Evolutionary conservation across 53 echinoderm and acorn worm genomes (phyloP).

Genomic region (Holothuria scabra): DNA sequence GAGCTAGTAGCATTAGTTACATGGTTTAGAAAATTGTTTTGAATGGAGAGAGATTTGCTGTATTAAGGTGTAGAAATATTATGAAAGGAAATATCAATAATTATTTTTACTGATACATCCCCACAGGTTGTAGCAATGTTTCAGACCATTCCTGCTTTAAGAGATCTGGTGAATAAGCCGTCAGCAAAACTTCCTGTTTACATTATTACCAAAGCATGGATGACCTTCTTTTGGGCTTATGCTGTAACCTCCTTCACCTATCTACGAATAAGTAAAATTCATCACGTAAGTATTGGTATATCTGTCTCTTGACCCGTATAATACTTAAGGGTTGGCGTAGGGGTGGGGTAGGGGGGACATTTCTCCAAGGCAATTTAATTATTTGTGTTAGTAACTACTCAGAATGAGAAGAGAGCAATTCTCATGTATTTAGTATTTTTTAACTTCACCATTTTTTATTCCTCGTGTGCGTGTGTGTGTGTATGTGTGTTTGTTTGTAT

Average conservation of each 20-base stretch:
- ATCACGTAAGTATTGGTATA: conserved; percentile 56
- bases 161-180: conserved; percentile 57
- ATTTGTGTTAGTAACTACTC: no score
- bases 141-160: conserved; percentile 59
- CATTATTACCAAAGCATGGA: conserved; percentile 60
- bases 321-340: no score
- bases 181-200: conserved; percentile 57
- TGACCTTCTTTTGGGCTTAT: conserved; percentile 66
- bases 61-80: not conserved
- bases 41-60: not conserved
- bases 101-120: not conserved
- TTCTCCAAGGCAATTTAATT: no score
- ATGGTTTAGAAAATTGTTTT: no score
- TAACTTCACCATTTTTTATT: no score
- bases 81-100: not conserved
- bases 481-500: no score
- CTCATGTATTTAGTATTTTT: no score
- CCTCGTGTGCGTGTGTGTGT: no score
- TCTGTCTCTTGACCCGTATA: no score
- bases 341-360: no score
- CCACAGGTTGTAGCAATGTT: conserved; percentile 56
- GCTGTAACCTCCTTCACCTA: conserved; percentile 68
- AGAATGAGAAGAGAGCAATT: no score
- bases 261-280: conserved; percentile 60
- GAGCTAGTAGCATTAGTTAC: no score